These are phyloP conservation scores for Acanthiza pusilla DNA, from an alignment of 2,797 vertebrate species.

Conservation along the genomic window DNA sequence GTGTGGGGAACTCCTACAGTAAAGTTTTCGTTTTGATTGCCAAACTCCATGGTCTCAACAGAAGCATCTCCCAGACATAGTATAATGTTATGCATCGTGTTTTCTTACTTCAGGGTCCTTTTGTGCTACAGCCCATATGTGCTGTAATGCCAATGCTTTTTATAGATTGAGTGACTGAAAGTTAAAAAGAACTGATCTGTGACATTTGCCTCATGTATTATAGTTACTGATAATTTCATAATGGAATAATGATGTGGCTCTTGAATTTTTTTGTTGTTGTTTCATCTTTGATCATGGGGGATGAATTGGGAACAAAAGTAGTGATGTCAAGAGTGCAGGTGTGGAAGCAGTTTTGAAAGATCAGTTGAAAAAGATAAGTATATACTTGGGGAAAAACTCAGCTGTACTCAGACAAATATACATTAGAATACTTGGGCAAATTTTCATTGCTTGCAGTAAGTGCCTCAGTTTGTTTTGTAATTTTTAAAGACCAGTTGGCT, in stretches of 20 bases:
- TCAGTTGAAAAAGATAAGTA: background rate
- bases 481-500: background rate
- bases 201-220: background rate
- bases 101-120: background rate
- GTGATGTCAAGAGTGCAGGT: background rate
- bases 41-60: background rate
- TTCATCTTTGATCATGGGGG: background rate
- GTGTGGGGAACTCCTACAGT: background rate
- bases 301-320: background rate
- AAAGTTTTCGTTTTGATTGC: background rate
- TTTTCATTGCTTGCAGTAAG: background rate
- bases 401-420: background rate
- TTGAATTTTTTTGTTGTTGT: background rate
- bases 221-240: background rate
- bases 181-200: background rate
- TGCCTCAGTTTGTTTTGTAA: background rate
- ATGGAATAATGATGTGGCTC: background rate
- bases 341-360: background rate
- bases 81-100: background rate
- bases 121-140: background rate
- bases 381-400: background rate
- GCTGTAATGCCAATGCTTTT: conserved; percentile 21
- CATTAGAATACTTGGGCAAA: background rate
- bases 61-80: background rate
- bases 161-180: background rate